These are phyloP conservation scores for Galleria mellonella DNA, from an alignment of 1,140 invertebrate species.

Conservation along the genomic window DNA sequence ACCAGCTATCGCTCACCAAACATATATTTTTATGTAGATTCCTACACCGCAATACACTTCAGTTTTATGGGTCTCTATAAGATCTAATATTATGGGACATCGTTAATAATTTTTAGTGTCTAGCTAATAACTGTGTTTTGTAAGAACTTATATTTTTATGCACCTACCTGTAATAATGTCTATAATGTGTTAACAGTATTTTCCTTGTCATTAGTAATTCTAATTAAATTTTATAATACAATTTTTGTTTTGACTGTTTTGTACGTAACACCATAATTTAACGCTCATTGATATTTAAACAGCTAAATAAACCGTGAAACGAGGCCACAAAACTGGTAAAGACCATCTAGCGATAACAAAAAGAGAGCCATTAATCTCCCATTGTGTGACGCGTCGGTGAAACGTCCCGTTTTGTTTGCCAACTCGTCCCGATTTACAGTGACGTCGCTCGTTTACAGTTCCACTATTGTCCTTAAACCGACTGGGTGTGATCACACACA, in stretches of 20 bases:
- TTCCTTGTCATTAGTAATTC: conserved; percentile 1
- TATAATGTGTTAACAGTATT: not conserved
- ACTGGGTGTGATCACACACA: conserved; percentile 64
- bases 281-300: conserved; percentile 55
- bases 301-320: conserved; percentile 64
- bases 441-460: conserved; percentile 45
- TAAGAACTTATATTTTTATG: too few relatives aligned
- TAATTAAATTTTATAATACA: conserved; percentile 9
- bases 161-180: not conserved
- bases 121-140: conserved; percentile 30
- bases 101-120: conserved; percentile 55
- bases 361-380: conserved; percentile 64
- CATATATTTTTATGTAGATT: conserved; percentile 51
- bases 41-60: conserved; percentile 52
- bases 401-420: conserved; percentile 59
- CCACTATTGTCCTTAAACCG: conserved; percentile 51
- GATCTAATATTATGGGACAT: conserved; percentile 40
- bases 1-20: conserved; percentile 8
- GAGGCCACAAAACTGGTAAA: conserved; percentile 64
- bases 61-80: conserved; percentile 53
- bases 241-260: conserved; percentile 36
- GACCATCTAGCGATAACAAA: conserved; percentile 64
- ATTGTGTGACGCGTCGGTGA: conserved; percentile 54
- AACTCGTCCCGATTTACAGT: conserved; percentile 52
- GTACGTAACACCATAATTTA: conserved; percentile 44